Evolutionary conservation across 2,888 invertebrate species (phyloP).

Genomic region (Beris morrisii): DNA sequence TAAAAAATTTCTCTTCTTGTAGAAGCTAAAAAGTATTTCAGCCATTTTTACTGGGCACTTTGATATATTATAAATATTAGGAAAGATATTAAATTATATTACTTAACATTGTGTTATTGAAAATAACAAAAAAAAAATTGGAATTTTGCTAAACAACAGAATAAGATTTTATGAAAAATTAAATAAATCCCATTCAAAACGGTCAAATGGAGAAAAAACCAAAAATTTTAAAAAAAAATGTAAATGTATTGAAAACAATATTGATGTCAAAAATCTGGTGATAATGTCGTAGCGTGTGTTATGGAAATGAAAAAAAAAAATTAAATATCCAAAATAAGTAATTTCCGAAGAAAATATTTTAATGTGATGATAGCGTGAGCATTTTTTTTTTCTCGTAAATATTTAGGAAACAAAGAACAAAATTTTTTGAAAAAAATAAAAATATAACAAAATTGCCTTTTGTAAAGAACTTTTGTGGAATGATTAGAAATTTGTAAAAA

Average conservation of each 20-base stretch:
- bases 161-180: background rate
- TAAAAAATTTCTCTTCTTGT: constrained; percentile 23
- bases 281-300: constrained; percentile 22
- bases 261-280: constrained; percentile 29
- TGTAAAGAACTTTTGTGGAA: background rate
- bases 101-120: background rate
- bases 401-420: too few species aligned
- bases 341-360: too few species aligned
- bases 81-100: background rate
- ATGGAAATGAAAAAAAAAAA: background rate
- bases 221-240: constrained; percentile 3
- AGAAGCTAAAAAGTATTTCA: constrained; percentile 25
- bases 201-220: background rate
- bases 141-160: background rate
- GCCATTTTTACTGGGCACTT: constrained; percentile 23
- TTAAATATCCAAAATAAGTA: background rate
- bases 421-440: too few species aligned
- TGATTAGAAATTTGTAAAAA: background rate
- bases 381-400: too few species aligned
- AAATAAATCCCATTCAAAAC: background rate
- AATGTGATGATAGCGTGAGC: too few species aligned
- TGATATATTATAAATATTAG: constrained; percentile 10
- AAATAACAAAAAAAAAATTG: constrained; percentile 9
- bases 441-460: constrained; percentile 6
- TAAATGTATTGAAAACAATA: constrained; percentile 12